phyloP scores from a whole-genome alignment of 2,888 invertebrate genomes.

The Stenotaenia linearis region DNA sequence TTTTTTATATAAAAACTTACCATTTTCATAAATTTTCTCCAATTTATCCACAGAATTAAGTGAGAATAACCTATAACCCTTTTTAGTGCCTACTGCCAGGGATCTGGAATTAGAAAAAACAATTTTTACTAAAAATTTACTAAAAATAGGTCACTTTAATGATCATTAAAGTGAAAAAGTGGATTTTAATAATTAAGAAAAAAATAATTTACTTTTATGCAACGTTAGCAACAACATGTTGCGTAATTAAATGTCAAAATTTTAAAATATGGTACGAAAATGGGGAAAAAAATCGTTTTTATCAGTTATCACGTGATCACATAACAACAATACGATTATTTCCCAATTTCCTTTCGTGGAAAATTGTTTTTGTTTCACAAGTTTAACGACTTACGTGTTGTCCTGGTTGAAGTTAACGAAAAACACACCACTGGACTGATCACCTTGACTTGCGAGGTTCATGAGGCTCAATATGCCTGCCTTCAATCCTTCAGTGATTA shows the following conservation, averaged over 20 bases:
- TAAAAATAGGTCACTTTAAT: too few species aligned
- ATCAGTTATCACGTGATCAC: too few species aligned
- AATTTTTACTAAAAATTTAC: background rate
- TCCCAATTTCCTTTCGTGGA: background rate
- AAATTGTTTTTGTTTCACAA: background rate
- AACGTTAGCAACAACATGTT: too few species aligned
- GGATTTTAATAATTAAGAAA: too few species aligned
- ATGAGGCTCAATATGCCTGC: constrained; percentile 63
- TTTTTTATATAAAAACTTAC: constrained; percentile 46
- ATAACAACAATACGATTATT: constrained; percentile 30
- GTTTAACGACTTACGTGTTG: constrained; percentile 74
- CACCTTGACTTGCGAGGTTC: constrained; percentile 75
- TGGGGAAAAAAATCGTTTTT: too few species aligned
- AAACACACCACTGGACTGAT: constrained; percentile 74
- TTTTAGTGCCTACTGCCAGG: constrained; percentile 74
- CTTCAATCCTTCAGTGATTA: constrained; percentile 51
- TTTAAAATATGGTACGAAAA: too few species aligned
- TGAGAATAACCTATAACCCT: constrained; percentile 83
- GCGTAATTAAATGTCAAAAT: background rate
- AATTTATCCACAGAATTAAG: constrained; percentile 69
- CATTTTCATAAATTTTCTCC: constrained; percentile 83
- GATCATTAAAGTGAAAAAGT: too few species aligned
- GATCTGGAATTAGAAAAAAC: constrained; percentile 51
- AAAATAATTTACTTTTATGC: background rate
- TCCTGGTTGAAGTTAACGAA: constrained; percentile 98